Conservation (phyloP, 2,888 invertebrate species). For the Nymphalis c-album region DNA sequence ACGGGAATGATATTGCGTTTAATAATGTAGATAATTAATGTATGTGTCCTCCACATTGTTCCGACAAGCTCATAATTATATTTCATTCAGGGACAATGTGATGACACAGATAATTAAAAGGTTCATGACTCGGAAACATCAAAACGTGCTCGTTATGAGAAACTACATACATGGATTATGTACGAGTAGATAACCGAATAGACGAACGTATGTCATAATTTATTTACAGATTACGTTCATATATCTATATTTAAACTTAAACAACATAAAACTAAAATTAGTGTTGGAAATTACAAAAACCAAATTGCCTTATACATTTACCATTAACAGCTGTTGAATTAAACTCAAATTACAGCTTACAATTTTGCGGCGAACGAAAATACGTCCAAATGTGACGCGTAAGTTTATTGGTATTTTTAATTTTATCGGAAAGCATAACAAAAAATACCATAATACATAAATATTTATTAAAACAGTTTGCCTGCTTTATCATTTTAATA, state of each 20-base stretch:
- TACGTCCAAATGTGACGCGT: not conserved
- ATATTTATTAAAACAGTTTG: no score
- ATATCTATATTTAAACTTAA: not conserved
- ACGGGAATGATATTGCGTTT: not conserved
- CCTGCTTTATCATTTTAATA: no score
- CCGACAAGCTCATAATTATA: conserved; percentile 5
- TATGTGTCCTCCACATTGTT: conserved; percentile 3
- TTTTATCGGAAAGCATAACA: not conserved
- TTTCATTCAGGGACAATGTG: conserved; percentile 11
- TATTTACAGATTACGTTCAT: not conserved
- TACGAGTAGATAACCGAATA: no score
- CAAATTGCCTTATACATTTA: conserved; percentile 15
- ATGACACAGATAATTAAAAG: conserved; percentile 14
- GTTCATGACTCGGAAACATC: conserved; percentile 14
- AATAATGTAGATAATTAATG: not conserved
- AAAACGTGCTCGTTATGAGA: conserved; percentile 2
- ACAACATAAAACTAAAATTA: no score
- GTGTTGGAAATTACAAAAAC: not conserved
- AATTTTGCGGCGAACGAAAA: not conserved
- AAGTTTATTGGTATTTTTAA: not conserved
- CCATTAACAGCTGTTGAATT: conserved; percentile 6
- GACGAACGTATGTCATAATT: not conserved
- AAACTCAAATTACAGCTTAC: conserved; percentile 16
- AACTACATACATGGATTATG: not conserved
- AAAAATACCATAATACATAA: no score